A percentile compares a stretch with the other conserved stretches of the same genome.
These are phyloP conservation scores for Cecidostiba fungosa DNA, from an alignment of 2,888 invertebrate species.

Conservation along the genomic window DNA sequence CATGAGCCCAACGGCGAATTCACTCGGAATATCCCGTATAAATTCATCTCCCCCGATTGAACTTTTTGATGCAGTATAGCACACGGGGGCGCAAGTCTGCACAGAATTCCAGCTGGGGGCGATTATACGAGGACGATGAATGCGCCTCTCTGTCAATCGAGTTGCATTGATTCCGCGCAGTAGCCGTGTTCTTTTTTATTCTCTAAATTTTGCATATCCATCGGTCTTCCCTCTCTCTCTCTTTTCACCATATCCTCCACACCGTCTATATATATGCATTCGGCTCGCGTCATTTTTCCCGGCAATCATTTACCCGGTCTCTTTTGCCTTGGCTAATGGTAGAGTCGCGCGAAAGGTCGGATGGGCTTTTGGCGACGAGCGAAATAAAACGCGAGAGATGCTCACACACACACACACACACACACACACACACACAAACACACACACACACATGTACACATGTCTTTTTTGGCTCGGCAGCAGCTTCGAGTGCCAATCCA, in stretches of 20 bases:
- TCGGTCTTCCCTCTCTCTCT: neutral
- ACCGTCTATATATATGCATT: neutral
- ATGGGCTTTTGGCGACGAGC: slow-evolving; percentile 11
- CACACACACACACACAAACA: neutral
- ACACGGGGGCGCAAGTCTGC: neutral
- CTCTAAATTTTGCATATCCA: slow-evolving; percentile 17
- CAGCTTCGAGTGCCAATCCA: slow-evolving; percentile 59
- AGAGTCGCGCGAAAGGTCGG: neutral
- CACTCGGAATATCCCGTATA: slow-evolving; percentile 67
- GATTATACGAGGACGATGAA: neutral
- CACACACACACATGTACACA: neutral
- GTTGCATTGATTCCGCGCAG: slow-evolving; percentile 61
- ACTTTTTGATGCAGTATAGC: slow-evolving; percentile 65
- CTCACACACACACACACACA: neutral
- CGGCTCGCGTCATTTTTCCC: neutral
- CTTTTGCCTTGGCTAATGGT: slow-evolving; percentile 15
- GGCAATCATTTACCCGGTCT: neutral
- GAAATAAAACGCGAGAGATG: slow-evolving; percentile 10
- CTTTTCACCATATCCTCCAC: neutral
- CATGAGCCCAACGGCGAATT: neutral
- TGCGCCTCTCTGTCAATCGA: slow-evolving; percentile 61
- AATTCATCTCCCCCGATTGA: slow-evolving; percentile 70
- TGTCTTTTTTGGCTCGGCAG: slow-evolving; percentile 35
- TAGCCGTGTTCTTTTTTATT: slow-evolving; percentile 17
- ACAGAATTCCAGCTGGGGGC: neutral